Evolutionary conservation across 2,888 invertebrate genomes (phyloP), one percentile per base, ranked within the genome.

Genomic region (Drosophila meridiana): DNA sequence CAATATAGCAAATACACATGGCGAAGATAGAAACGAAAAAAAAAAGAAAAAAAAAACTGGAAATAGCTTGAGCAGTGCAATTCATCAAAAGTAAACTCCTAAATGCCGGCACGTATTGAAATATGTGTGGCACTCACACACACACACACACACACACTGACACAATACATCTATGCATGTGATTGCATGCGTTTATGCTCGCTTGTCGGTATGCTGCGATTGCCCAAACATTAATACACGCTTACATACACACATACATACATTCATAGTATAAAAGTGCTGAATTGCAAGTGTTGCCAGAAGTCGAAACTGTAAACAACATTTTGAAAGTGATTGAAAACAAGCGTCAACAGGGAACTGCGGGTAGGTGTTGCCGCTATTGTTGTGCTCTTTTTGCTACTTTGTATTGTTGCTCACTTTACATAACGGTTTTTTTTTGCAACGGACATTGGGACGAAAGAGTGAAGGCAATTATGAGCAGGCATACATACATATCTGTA

Each of bases 91-190:
- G 59, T 56, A 42, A 73, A 67, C 63, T 61, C 43, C 36, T 47
- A 79, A 79, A 78, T 67, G 61, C 77, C 75, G 80, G 69, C 68
- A 76, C 65, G 53, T 55, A 59, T 34, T 48, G 50, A 55, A 69
- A 69, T 58, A 58, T 62, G 28, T 62, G n/a, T 50, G 57, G 55
- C 63, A 64, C 40, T 48, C 57, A 61, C 13, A 53, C 56, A 67
- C 11, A 43, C 28, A n/a, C 43, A 55, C 43, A 56, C 26, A 45
- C 47, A 68, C 7, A 45, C 13, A 32, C 5, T 28, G 2, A 32
- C n/a, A 30, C 40, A 34, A 32, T 20, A 8, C 36, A 57, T 47
- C 5, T 36, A 40, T 40, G n/a, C 34, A 20, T 26, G 43, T 26
- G 30, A 32, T 34, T 38, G 43, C 26, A 50, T 56, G 34, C 45